Conservation (phyloP, 2,888 invertebrate genomes). For the Hetaerina titia region DNA sequence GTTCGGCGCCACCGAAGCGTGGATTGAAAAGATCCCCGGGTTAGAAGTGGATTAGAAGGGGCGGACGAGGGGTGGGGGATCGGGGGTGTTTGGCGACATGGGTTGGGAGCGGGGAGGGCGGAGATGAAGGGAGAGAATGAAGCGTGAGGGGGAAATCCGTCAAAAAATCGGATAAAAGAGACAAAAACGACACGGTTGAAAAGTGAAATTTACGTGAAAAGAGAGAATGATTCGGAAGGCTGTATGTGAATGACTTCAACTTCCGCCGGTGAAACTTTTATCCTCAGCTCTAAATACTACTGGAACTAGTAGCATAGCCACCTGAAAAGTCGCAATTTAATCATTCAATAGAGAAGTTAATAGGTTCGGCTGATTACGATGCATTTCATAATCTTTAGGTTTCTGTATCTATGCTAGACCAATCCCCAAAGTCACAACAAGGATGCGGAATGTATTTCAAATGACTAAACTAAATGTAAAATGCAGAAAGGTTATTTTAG, state of each 20-base stretch:
- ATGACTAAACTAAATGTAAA: too few species aligned
- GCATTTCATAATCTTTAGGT: too few species aligned
- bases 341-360: too few species aligned
- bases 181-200: background rate
- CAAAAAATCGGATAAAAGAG: constrained; percentile 29
- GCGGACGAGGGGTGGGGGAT: background rate
- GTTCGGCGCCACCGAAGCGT: constrained; percentile 12
- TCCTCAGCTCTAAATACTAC: background rate
- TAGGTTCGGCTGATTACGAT: too few species aligned
- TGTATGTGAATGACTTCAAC: background rate
- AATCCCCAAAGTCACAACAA: too few species aligned
- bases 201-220: background rate
- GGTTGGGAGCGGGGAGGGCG: background rate
- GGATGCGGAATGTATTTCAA: too few species aligned
- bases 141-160: constrained; percentile 21
- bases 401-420: too few species aligned
- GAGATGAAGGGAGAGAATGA: constrained; percentile 19
- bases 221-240: background rate
- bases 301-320: background rate
- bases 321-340: too few species aligned
- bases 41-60: constrained; percentile 8
- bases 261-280: background rate
- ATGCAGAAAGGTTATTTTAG: too few species aligned
- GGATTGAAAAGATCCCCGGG: constrained; percentile 19
- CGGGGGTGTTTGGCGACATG: background rate